Base-by-base conservation (phyloP, 2,797 vertebrate genomes). In the Leptodactylus fallax region DNA sequence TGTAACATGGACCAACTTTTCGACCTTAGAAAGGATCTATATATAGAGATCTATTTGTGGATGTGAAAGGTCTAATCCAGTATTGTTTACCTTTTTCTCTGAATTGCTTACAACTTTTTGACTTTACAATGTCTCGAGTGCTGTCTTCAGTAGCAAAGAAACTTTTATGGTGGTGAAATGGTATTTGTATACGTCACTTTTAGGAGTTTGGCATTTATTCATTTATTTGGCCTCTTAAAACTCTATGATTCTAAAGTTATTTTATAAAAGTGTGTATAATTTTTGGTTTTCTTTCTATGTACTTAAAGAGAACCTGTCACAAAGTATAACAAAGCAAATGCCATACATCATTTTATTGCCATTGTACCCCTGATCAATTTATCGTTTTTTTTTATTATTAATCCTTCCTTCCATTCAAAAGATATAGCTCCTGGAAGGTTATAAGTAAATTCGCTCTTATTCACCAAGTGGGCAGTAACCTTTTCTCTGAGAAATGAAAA, bases 11-110 rank as follows among this genome's bases (percentile, higher is more conserved):
- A 78, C 45, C 17, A 9, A 77, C 25, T 65, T 77, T 76, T 85
- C 47, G 9, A 77, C 56, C 58, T 65, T 61, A 63, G 14, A 85
- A 85, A 76, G 53, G 12, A 47, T 51, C 45, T 74, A 69, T 74
- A 84, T 77, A 81, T 63, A 65, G 60, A 87, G 45, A 85, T 74
- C 69, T 84, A 71, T 63, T 80, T 80, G 63, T 69, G 78, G 65
- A 23, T 74, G 69, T 23, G 60, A 72, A 55, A 71, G 25, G 81
- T 27, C 65, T 45, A 27, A 49, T 58, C 45, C 16, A 76, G 27
- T 49, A 61, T 45, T 60, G 53, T 27, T 23, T 60, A 47, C 55
- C 36, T 56, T 23, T 61, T 61, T 49, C 83, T 49, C 49, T 81
- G 60, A 63, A 51, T 76, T 61, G 6, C 23, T 36, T 45, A 36